Percentiles rank a stretch among this genome's conserved stretches.
These are phyloP conservation scores for Oxygymnocypris stewartii DNA, from an alignment of 2,113 vertebrate species.

Conservation along the genomic window DNA sequence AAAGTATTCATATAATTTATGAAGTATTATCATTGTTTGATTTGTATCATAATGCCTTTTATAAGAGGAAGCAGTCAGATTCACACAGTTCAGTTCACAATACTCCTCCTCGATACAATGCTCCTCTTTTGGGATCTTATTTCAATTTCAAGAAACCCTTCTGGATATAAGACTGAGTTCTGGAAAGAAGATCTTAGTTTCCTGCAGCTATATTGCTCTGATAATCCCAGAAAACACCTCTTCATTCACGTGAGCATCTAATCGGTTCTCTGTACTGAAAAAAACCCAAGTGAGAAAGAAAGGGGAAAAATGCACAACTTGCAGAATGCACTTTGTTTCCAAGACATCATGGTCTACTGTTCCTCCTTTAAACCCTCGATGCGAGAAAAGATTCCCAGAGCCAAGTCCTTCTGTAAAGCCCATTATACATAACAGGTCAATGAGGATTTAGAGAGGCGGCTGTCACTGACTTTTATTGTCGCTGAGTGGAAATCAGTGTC, in stretches of 20 bases:
- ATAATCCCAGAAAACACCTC: neutral
- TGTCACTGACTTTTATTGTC: slow-evolving; percentile 46
- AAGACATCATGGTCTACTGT: slow-evolving; percentile 2
- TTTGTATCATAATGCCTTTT: neutral
- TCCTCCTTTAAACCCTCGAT: slow-evolving; percentile 39
- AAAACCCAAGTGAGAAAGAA: neutral
- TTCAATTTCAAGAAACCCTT: neutral
- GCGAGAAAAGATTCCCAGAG: slow-evolving; percentile 30
- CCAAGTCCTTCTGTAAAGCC: slow-evolving; percentile 41
- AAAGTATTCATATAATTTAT: neutral
- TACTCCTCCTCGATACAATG: neutral
- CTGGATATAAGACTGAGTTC: neutral
- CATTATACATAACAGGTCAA: slow-evolving; percentile 48
- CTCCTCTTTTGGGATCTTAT: neutral
- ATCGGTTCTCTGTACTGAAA: neutral
- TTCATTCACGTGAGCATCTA: neutral
- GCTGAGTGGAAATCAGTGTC: slow-evolving; percentile 42
- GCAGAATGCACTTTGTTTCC: slow-evolving; percentile 7
- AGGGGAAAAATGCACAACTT: slow-evolving; percentile 28
- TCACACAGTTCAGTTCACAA: neutral
- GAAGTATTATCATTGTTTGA: no score
- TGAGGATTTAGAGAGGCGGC: slow-evolving; percentile 28
- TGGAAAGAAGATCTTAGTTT: neutral
- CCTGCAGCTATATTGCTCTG: neutral
- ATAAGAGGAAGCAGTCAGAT: neutral